phyloP scores from a whole-genome alignment of 2,113 vertebrate species.

The Felis catus region DNA sequence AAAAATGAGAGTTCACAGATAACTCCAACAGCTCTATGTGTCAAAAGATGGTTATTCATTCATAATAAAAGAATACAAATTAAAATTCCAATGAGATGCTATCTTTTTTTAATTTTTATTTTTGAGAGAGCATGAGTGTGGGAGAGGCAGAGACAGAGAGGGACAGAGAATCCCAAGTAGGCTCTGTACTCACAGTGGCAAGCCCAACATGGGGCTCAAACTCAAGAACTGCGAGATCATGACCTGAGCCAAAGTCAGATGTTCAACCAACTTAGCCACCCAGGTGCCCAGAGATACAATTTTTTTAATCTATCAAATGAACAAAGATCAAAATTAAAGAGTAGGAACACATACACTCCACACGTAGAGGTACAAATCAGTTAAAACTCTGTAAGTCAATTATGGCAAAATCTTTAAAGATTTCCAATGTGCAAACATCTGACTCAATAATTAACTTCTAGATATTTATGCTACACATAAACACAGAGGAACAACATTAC shows the following conservation, averaged over 20 bases:
- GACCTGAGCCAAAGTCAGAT: too few species aligned
- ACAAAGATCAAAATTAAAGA: background rate
- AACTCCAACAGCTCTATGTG: background rate
- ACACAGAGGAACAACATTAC: background rate
- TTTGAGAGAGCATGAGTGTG: too few species aligned
- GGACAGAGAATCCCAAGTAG: too few species aligned
- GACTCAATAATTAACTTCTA: background rate
- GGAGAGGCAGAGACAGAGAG: too few species aligned
- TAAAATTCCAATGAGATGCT: background rate
- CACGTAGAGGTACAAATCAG: background rate
- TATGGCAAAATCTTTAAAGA: background rate
- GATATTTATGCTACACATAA: background rate
- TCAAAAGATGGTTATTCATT: background rate
- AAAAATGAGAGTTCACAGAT: background rate
- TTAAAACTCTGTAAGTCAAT: background rate
- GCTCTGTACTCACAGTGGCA: too few species aligned
- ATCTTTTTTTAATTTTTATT: background rate
- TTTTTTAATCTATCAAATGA: background rate
- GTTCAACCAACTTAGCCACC: too few species aligned
- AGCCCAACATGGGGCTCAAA: too few species aligned
- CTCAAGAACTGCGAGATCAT: too few species aligned
- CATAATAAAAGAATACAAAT: background rate
- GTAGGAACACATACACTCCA: background rate
- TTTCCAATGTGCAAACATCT: background rate
- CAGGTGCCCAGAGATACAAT: too few species aligned